Percentiles rank a stretch among this genome's conserved stretches.
These are phyloP conservation scores for Drosophila malerkotliana DNA, from an alignment of 1,140 invertebrate genomes.

Conservation along the genomic window DNA sequence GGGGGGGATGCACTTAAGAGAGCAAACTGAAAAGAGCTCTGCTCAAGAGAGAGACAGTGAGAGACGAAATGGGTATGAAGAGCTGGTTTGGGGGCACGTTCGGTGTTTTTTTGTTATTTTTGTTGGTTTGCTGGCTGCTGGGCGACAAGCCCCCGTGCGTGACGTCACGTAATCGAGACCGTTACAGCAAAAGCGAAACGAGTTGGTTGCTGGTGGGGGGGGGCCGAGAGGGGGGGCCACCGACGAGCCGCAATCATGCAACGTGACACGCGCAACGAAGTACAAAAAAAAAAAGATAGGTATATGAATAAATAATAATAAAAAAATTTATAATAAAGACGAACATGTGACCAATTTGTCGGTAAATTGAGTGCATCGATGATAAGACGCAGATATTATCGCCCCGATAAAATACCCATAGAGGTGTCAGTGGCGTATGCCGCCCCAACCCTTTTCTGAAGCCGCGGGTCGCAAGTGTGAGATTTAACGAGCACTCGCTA, in stretches of 20 bases:
- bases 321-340: slow-evolving; percentile 12
- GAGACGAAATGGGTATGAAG: slow-evolving; percentile 4
- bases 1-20: slow-evolving; percentile 47
- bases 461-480: slow-evolving; percentile 43
- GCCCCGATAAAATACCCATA: slow-evolving; percentile 35
- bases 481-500: slow-evolving; percentile 30
- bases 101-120: slow-evolving; percentile 25
- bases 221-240: too few species aligned
- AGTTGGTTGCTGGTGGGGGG: slow-evolving; percentile 26
- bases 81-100: slow-evolving; percentile 75
- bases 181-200: slow-evolving; percentile 58
- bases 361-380: slow-evolving; percentile 16
- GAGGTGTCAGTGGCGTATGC: slow-evolving; percentile 6
- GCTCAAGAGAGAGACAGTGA: slow-evolving; percentile 24
- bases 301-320: slow-evolving; percentile 24
- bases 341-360: slow-evolving; percentile 60
- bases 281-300: slow-evolving; percentile 4
- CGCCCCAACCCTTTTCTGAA: not conserved
- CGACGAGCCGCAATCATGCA: slow-evolving; percentile 35
- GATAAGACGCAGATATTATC: slow-evolving; percentile 51
- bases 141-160: slow-evolving; percentile 72
- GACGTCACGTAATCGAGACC: slow-evolving; percentile 72
- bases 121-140: slow-evolving; percentile 40
- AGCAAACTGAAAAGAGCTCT: not conserved
- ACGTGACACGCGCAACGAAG: slow-evolving; percentile 48